Conservation (phyloP, 2,797 vertebrate genomes). For the Champsocephalus gunnari region DNA sequence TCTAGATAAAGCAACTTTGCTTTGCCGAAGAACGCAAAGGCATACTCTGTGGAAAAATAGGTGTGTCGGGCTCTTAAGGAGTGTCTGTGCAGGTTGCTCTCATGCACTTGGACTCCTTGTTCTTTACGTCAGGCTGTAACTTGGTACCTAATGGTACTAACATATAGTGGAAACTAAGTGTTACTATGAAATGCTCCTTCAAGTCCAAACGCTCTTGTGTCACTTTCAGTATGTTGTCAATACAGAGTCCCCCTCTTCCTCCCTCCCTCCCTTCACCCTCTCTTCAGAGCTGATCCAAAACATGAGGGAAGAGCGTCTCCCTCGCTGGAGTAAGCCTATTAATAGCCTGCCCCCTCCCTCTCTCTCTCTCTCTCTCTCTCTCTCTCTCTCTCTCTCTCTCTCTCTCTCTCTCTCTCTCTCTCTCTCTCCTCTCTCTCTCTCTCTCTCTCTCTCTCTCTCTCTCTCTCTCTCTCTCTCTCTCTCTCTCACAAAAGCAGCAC, state of each 20-base stretch:
- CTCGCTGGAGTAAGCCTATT: constrained; percentile 72
- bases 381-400: too few relatives aligned
- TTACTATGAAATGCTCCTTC: background rate
- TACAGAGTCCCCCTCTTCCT: constrained; percentile 28
- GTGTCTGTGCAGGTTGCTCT: constrained; percentile 22
- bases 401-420: too few relatives aligned
- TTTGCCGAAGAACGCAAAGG: constrained; percentile 9
- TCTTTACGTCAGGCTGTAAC: background rate
- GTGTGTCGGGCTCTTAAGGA: constrained; percentile 40
- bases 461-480: too few relatives aligned
- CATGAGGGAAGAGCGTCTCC: constrained; percentile 65
- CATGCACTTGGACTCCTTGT: background rate
- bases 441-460: too few relatives aligned
- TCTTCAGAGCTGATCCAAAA: constrained; percentile 62
- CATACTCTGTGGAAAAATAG: constrained; percentile 8
- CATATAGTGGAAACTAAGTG: background rate
- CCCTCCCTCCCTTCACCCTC: background rate
- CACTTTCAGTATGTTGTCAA: constrained; percentile 65
- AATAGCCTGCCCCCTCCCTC: constrained; percentile 73
- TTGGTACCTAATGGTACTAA: background rate
- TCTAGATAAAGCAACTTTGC: constrained; percentile 10
- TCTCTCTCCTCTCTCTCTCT: too few relatives aligned
- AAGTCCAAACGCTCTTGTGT: constrained; percentile 54
- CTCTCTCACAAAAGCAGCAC: constrained; percentile 46
- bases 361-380: background rate